Percentiles rank a stretch among this genome's conserved stretches.
Evolutionary conservation across 2,888 invertebrate species (phyloP).

Genomic region (Isoperla grammatica): DNA sequence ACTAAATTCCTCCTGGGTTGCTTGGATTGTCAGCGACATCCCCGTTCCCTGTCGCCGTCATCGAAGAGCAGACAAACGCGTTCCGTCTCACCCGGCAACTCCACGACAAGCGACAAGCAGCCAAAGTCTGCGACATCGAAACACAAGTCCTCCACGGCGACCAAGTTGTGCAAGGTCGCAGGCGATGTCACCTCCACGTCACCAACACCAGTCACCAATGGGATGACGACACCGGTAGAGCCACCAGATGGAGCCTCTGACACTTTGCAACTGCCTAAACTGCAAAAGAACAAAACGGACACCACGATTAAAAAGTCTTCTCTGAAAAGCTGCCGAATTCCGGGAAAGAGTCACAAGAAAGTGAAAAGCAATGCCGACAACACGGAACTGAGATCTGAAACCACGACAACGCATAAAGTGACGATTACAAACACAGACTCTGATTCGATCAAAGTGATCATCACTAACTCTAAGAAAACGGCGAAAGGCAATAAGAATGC

Average conservation of each 20-base stretch:
- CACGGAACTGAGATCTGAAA: too few relatives aligned
- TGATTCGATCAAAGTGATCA: too few relatives aligned
- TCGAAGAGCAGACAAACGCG: conserved; percentile 48
- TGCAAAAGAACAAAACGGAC: background rate
- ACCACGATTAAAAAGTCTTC: background rate
- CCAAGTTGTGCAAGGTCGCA: background rate
- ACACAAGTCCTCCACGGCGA: conserved; percentile 1
- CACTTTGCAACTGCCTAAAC: background rate
- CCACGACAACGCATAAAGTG: too few relatives aligned
- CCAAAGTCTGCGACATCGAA: conserved; percentile 25
- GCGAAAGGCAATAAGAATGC: too few relatives aligned
- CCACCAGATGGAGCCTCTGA: conserved; percentile 1
- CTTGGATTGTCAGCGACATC: conserved; percentile 82
- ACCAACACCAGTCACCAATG: background rate
- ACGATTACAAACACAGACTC: too few relatives aligned
- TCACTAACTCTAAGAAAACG: too few relatives aligned
- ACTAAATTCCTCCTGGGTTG: conserved; percentile 93
- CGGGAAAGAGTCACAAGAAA: background rate
- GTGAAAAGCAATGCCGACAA: too few relatives aligned
- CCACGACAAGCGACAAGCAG: conserved; percentile 38
- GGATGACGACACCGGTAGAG: background rate
- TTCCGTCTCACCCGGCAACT: conserved; percentile 44
- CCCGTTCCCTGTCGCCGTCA: conserved; percentile 57
- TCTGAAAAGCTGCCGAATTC: background rate
- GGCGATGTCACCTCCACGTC: background rate